These are phyloP conservation scores for Homarus gammarus DNA, from an alignment of 2,888 invertebrate species.

Conservation along the genomic window DNA sequence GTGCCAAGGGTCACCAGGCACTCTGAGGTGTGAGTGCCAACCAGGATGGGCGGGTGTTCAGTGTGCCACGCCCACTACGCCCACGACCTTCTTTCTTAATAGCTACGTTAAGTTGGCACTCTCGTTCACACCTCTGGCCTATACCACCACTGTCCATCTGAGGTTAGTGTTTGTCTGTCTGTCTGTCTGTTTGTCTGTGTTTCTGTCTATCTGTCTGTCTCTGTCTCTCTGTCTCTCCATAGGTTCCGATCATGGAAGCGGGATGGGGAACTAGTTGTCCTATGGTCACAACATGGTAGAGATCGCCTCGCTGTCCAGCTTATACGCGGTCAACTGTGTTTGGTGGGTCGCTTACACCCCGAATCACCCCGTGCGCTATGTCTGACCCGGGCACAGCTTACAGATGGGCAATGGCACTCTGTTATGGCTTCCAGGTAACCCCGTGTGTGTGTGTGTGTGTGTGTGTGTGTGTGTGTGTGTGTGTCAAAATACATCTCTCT, in stretches of 20 bases:
- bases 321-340: constrained; percentile 56
- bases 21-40: constrained; percentile 59
- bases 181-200: not conserved
- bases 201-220: not conserved
- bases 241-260: constrained; percentile 65
- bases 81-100: constrained; percentile 45
- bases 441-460: not conserved
- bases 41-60: constrained; percentile 42
- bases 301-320: constrained; percentile 56
- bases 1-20: constrained; percentile 50
- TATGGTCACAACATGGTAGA: constrained; percentile 66
- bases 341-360: constrained; percentile 61
- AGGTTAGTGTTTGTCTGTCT: constrained; percentile 37
- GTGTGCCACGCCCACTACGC: constrained; percentile 57
- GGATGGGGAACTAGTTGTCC: constrained; percentile 58
- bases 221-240: not conserved
- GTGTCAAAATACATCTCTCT: no score
- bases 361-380: constrained; percentile 57
- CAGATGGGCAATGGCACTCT: constrained; percentile 59
- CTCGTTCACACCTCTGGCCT: constrained; percentile 69
- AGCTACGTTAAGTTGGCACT: constrained; percentile 69
- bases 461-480: constrained; percentile 8
- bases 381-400: constrained; percentile 52
- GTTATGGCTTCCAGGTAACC: constrained; percentile 45
- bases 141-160: constrained; percentile 59